These are phyloP conservation scores for Brachionus rubens DNA, from an alignment of 1,140 invertebrate species.

Conservation along the genomic window DNA sequence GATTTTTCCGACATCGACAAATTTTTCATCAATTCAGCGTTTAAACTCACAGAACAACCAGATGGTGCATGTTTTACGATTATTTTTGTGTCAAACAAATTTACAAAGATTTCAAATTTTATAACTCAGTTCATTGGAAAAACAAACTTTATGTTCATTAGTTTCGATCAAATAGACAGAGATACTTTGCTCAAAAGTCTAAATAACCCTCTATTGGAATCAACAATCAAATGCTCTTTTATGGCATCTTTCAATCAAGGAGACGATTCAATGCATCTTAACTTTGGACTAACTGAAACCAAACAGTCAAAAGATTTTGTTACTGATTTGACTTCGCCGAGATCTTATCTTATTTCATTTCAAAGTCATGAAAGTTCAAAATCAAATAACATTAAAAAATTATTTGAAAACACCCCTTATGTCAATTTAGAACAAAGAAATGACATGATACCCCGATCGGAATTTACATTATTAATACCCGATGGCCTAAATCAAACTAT, in stretches of 20 bases:
- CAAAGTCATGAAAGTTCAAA: neutral
- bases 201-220: neutral
- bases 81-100: neutral
- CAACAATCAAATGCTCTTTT: neutral
- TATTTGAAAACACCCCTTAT: no score
- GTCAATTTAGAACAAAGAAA: no score
- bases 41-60: no score
- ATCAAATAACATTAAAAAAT: no score
- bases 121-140: neutral
- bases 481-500: neutral
- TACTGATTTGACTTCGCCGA: neutral
- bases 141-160: slow-evolving; percentile 13
- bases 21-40: no score
- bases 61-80: neutral
- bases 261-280: neutral
- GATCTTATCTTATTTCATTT: slow-evolving; percentile 1
- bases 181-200: neutral
- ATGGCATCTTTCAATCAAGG: neutral
- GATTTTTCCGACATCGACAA: no score
- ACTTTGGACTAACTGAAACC: neutral
- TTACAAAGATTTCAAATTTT: neutral
- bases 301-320: neutral
- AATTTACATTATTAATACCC: neutral
- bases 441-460: neutral
- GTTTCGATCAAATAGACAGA: neutral